Evolutionary conservation across 2,113 vertebrate genomes (phyloP), one percentile per base, ranked within the genome.

Genomic region (Litocranius walleri): DNA sequence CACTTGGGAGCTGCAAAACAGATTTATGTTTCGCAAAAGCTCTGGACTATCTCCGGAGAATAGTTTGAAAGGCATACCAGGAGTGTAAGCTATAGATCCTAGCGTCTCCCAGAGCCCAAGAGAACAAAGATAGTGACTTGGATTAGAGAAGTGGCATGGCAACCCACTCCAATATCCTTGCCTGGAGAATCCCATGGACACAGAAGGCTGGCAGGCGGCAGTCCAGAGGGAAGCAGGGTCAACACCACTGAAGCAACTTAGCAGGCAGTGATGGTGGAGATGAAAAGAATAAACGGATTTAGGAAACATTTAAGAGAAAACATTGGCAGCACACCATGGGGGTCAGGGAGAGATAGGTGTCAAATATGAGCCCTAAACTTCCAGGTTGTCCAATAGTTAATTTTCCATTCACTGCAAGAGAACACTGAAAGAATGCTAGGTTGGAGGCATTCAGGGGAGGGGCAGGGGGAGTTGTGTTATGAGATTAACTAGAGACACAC

Each of bases 301-400:
- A 54, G 43, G 48, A n/a, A n/a, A 11, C 13, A 36, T 13, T 50
- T 30, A 52, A 78, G 57, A 71, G 56, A 52, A 61, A 78, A 61
- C 36, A 40, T 29, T 27, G 74, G 16, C 15, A 52, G 50, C 36
- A 88, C 25, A 54, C 21, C 29, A 27, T 8, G 52, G 40, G 43
- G 19, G 16, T 45, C 0, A 25, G 16, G 3, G 17, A 52, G 14
- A 88, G 40, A 3, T 0, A 67, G n/a, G 29, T 16, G 3, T 9
- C 19, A 59, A 77, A 81, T 57, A 61, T 36, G 40, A 45, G 36
- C 4, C 74, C 54, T 57, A 30, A n/a, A 15, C 27, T 13, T 30
- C 36, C 33, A 74, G 40, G 5, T 15, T 78, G 30, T 17, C 48
- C 27, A 36, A 10, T 2, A 87, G 19, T 10, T 33, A 5, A 29